A percentile compares a stretch with the other conserved stretches of the same genome.
phyloP scores from a whole-genome alignment of 92 coral and sea anemone species.

The Diadumene lineata region DNA sequence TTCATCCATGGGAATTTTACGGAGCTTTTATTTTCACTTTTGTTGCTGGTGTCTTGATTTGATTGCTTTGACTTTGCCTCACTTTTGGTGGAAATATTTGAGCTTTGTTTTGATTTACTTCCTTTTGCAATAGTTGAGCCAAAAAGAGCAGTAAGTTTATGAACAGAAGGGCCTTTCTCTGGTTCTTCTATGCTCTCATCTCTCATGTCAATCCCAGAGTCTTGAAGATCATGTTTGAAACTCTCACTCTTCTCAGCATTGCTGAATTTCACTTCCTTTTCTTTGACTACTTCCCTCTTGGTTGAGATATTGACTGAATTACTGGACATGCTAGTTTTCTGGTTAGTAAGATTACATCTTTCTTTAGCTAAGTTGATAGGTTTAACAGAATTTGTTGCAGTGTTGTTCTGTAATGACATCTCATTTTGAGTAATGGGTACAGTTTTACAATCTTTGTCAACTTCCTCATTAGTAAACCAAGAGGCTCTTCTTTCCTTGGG shows the following conservation, averaged over 20 bases:
- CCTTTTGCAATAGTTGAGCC: conserved; percentile 71
- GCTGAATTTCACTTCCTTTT: neutral
- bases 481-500: conserved; percentile 20
- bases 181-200: conserved; percentile 42
- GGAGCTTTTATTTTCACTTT: conserved; percentile 4
- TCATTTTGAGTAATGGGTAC: conserved; percentile 7
- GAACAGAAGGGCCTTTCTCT: conserved; percentile 63
- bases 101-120: conserved; percentile 33
- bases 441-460: neutral
- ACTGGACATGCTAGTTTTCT: neutral
- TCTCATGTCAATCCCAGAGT: neutral
- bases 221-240: neutral
- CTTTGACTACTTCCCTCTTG: neutral
- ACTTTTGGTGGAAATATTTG: conserved; percentile 13
- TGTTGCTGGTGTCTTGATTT: conserved; percentile 8
- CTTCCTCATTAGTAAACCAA: conserved; percentile 27
- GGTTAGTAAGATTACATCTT: conserved; percentile 7
- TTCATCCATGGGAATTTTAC: conserved; percentile 53
- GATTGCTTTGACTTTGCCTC: too few relatives aligned
- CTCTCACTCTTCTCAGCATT: neutral
- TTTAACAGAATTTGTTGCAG: conserved; percentile 4
- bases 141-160: conserved; percentile 74
- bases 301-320: neutral
- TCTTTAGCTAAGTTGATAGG: conserved; percentile 11
- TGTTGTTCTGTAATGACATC: neutral